Evolutionary conservation across 2,113 vertebrate species (phyloP).

Genomic region (Chlorodrepanis virens): DNA sequence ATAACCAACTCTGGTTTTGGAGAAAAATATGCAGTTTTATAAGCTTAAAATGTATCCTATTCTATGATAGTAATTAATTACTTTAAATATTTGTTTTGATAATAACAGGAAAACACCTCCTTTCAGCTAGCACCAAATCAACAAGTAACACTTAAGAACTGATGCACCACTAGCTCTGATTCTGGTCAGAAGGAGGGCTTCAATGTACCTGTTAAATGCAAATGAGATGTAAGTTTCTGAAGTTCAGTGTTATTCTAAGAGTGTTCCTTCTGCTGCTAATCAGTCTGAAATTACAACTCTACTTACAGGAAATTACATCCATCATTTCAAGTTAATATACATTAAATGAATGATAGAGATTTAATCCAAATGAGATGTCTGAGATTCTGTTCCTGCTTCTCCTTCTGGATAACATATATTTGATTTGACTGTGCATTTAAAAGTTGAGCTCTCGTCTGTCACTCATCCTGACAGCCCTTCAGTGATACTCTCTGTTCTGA

Average conservation of each 20-base stretch:
- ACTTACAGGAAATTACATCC: neutral
- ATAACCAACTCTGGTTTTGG: neutral
- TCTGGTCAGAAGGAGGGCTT: neutral
- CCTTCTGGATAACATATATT: neutral
- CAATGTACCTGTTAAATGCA: neutral
- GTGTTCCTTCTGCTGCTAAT: neutral
- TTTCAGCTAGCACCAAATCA: neutral
- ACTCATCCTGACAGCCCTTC: slow-evolving; percentile 8
- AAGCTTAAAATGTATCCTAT: neutral
- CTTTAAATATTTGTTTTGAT: neutral
- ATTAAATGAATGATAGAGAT: neutral
- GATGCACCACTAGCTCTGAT: neutral
- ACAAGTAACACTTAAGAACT: neutral
- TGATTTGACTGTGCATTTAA: slow-evolving; percentile 21
- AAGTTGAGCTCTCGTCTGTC: neutral
- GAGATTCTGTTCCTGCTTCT: neutral
- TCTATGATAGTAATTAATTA: neutral
- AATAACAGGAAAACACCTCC: neutral
- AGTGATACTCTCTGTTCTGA: neutral
- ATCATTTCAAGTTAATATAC: neutral
- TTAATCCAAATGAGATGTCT: neutral
- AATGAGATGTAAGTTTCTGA: neutral
- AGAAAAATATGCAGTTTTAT: neutral
- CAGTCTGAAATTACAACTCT: neutral
- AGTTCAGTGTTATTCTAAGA: neutral